A percentile compares a stretch with the other conserved stretches of the same genome.
Evolutionary conservation across 2,888 invertebrate genomes (phyloP).

Genomic region (Melinaea menophilus): DNA sequence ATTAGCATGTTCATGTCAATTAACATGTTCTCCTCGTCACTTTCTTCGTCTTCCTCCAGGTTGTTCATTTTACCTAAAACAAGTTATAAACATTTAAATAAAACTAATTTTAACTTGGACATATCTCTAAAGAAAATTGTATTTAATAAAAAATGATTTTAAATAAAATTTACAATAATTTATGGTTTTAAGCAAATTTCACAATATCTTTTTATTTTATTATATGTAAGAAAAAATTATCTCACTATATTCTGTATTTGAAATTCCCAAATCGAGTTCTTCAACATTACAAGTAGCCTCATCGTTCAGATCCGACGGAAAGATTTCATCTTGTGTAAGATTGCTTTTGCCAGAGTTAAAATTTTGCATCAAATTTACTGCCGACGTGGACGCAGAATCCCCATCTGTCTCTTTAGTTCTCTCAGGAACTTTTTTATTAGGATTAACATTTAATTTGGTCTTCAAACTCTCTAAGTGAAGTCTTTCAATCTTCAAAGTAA

Average conservation of each 20-base stretch:
- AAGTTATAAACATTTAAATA: background rate
- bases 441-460: conserved; percentile 28
- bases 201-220: too few relatives aligned
- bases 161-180: too few relatives aligned
- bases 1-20: conserved; percentile 64
- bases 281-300: conserved; percentile 48
- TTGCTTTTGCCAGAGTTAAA: conserved; percentile 10
- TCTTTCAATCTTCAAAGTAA: conserved; percentile 55
- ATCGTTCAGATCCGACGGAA: conserved; percentile 24
- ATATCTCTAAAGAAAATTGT: too few relatives aligned
- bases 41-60: conserved; percentile 45
- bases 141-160: too few relatives aligned
- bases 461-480: conserved; percentile 57
- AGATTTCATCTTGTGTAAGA: conserved; percentile 17
- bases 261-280: conserved; percentile 47
- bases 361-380: conserved; percentile 37
- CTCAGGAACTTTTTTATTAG: conserved; percentile 9
- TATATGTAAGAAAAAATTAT: too few relatives aligned
- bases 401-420: conserved; percentile 7
- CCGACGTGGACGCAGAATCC: conserved; percentile 25
- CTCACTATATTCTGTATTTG: conserved; percentile 46
- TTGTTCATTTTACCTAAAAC: conserved; percentile 18
- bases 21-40: conserved; percentile 45
- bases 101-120: background rate
- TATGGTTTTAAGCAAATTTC: too few relatives aligned